Evolutionary conservation across 2,797 vertebrate species (phyloP).

Genomic region (Danio kyathit): DNA sequence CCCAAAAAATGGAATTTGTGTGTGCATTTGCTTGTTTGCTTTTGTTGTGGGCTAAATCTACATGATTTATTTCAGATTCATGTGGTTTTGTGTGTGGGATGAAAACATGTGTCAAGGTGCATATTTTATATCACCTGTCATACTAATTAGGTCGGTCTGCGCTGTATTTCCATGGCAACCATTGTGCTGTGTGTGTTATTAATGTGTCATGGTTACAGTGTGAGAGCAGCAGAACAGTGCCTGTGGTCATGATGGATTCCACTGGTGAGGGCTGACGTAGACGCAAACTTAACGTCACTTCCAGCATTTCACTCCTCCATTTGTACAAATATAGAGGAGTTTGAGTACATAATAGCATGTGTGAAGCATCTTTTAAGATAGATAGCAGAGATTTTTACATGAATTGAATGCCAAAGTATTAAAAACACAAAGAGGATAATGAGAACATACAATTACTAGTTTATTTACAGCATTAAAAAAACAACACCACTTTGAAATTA

Average conservation of each 20-base stretch:
- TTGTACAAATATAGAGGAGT: background rate
- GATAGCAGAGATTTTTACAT: background rate
- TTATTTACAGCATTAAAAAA: too few relatives aligned
- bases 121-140: slow-evolving; percentile 76
- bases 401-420: background rate
- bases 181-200: slow-evolving; percentile 57
- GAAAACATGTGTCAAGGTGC: slow-evolving; percentile 62
- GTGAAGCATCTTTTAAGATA: background rate
- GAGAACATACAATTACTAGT: background rate
- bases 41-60: background rate
- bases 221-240: slow-evolving; percentile 54
- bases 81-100: slow-evolving; percentile 27
- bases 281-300: slow-evolving; percentile 47
- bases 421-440: background rate
- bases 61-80: slow-evolving; percentile 4
- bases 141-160: slow-evolving; percentile 80
- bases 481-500: too few relatives aligned
- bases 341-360: background rate
- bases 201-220: slow-evolving; percentile 25
- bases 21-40: slow-evolving; percentile 4
- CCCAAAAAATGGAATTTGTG: background rate
- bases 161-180: slow-evolving; percentile 79
- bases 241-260: slow-evolving; percentile 66
- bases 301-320: background rate
- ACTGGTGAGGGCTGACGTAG: slow-evolving; percentile 59